A percentile compares a stretch with the other conserved stretches of the same genome.
phyloP scores from a whole-genome alignment of 2,797 vertebrate genomes.

The Pteronotus mesoamericanus region DNA sequence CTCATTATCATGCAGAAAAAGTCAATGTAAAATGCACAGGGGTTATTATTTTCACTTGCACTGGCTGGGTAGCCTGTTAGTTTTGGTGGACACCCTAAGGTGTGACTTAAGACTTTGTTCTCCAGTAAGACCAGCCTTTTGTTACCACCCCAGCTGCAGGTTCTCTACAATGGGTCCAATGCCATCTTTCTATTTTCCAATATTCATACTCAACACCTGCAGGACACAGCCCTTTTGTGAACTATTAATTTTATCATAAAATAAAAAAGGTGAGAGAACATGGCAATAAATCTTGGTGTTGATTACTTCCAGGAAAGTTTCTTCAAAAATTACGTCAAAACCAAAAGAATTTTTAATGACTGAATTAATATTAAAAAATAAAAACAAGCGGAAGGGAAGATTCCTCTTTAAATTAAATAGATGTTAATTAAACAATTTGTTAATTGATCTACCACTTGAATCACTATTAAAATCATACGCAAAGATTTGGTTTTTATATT shows the following conservation, averaged over 20 bases:
- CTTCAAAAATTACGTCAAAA: slow-evolving; percentile 43
- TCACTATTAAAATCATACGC: slow-evolving; percentile 5
- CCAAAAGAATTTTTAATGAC: neutral
- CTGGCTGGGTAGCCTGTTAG: slow-evolving; percentile 32
- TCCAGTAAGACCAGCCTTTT: slow-evolving; percentile 31
- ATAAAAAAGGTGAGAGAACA: neutral
- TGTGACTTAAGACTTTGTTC: neutral
- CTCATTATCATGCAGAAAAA: neutral
- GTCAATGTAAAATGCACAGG: slow-evolving; percentile 29
- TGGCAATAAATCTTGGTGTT: slow-evolving; percentile 19
- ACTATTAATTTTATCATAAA: slow-evolving; percentile 1
- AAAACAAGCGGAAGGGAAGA: neutral
- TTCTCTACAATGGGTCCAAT: neutral
- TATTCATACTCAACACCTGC: neutral
- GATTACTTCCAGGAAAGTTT: slow-evolving; percentile 27
- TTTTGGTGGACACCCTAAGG: slow-evolving; percentile 14
- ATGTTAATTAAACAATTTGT: slow-evolving; percentile 26
- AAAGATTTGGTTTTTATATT: neutral
- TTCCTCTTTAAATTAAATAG: slow-evolving; percentile 18
- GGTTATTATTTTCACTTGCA: slow-evolving; percentile 34
- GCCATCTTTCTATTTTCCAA: neutral
- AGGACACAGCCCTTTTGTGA: neutral
- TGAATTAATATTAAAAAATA: neutral
- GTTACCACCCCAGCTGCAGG: neutral
- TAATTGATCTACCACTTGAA: neutral